Evolutionary conservation across 2,888 invertebrate genomes (phyloP).

Genomic region (Malthinus flaveolus): DNA sequence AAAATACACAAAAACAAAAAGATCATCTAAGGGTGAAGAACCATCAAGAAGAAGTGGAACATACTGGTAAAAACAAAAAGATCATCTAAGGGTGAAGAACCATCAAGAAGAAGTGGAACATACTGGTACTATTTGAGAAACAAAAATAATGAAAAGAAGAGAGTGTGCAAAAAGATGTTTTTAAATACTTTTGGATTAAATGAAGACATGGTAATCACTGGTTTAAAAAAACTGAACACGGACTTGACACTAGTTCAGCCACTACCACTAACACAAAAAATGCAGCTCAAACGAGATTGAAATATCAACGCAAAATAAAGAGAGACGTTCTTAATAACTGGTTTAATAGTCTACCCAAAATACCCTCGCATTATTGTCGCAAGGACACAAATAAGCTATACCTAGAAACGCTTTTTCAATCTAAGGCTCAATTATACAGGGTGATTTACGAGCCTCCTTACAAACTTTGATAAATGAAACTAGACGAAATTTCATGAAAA

Average conservation of each 20-base stretch:
- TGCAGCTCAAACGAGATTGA: neutral
- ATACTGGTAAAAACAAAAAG: conserved; percentile 2
- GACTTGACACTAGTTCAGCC: neutral
- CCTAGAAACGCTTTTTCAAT: conserved; percentile 12
- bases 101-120: conserved; percentile 6
- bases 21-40: neutral
- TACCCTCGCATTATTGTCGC: conserved; percentile 21
- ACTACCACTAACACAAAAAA: neutral
- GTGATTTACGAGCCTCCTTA: no score
- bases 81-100: neutral
- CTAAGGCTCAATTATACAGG: conserved; percentile 4
- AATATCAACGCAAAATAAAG: conserved; percentile 1
- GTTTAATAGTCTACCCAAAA: conserved; percentile 7
- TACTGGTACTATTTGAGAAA: conserved; percentile 3
- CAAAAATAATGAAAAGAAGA: conserved; percentile 4
- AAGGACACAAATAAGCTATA: conserved; percentile 19
- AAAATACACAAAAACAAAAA: neutral
- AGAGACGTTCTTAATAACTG: neutral
- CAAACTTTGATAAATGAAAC: no score
- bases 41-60: no score
- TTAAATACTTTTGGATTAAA: conserved; percentile 4
- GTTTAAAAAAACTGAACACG: conserved; percentile 7
- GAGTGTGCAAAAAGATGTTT: conserved; percentile 12
- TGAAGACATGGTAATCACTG: conserved; percentile 8
- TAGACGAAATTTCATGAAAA: no score